Base-by-base conservation (phyloP, 2,888 invertebrate genomes). In the Boloria euphrosyne region DNA sequence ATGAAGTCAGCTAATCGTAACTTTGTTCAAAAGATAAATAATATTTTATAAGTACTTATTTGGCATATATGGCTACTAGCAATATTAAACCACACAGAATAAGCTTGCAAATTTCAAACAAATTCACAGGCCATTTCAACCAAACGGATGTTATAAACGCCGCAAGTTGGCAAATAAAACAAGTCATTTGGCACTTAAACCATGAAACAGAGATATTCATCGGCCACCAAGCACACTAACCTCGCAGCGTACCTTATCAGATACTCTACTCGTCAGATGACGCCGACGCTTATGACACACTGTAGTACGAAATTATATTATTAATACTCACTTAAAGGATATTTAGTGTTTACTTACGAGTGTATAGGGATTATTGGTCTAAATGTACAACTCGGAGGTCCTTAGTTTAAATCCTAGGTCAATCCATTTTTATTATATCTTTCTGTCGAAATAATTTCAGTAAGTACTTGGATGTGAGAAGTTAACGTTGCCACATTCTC, bases 261-360 rank as follows among this genome's bases (percentile, higher is more conserved):
- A 74, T 74, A 71, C 69, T 68, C 67, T 63, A 69, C 70, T 71
- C 71, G 71, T 72, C 73, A 72, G 70, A 72, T 71, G 73, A 69
- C 69, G 71, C 65, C 66, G 65, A 50, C 60, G 59, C 55, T 47
- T 62, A 62, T 5, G 66, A 72, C 70, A 73, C 60, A 73, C 71
- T 10, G 67, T 14, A 43, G 17, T 7, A 2, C 17, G 22, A 22
- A 18, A 59, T n/a, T 13, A 4, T 2, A 14, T 17, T 31, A 27
- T 17, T 50, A 38, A 22, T 22, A 22, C 1, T 22, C n/a, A 22
- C 2, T 22, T 22, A 22, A 22, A 22, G 22, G 1, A 22, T 22
- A 3, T 22, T 22, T 22, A n/a, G n/a, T n/a, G n/a, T 22, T 22
- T 2, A 22, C 22, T 3, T 22, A 2, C 3, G 3, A 22, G 1